These are phyloP conservation scores for Sabatieria punctata DNA, from an alignment of 2,888 invertebrate genomes.

Conservation along the genomic window DNA sequence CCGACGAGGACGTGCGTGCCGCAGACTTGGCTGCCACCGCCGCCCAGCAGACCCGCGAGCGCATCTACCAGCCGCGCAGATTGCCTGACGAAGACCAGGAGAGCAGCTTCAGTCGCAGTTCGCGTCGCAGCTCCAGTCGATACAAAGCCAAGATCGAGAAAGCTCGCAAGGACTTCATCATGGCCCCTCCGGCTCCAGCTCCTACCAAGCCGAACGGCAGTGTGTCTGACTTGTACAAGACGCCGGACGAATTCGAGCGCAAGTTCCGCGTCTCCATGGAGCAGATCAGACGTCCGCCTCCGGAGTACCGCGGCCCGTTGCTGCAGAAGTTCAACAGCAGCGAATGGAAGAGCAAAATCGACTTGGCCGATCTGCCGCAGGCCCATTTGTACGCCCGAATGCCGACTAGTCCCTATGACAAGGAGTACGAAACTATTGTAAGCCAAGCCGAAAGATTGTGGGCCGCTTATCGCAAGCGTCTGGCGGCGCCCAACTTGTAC, in stretches of 20 bases:
- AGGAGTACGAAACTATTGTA: constrained; percentile 27
- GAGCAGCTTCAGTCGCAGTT: neutral
- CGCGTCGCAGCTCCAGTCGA: constrained; percentile 1
- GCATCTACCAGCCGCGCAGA: neutral
- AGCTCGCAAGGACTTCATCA: neutral
- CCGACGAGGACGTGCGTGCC: constrained; percentile 1
- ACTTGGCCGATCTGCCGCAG: constrained; percentile 1
- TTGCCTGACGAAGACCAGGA: neutral
- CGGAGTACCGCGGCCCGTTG: constrained; percentile 21
- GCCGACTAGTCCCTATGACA: constrained; percentile 3
- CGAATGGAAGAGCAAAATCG: constrained; percentile 3
- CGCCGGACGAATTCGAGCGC: constrained; percentile 7
- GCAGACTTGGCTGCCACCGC: neutral
- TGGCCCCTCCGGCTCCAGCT: neutral
- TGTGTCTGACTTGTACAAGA: constrained; percentile 10
- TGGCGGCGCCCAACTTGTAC: constrained; percentile 19
- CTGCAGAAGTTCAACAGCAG: constrained; percentile 24
- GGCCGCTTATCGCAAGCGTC: constrained; percentile 22
- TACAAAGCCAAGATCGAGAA: constrained; percentile 1
- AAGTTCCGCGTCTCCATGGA: constrained; percentile 11
- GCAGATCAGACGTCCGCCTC: constrained; percentile 1
- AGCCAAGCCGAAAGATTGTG: constrained; percentile 24
- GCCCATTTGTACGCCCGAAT: neutral
- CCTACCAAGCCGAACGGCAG: constrained; percentile 4
- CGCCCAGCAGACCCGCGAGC: neutral